Base-by-base conservation (phyloP, 2,888 invertebrate genomes). In the Drosophila heteroneura region DNA sequence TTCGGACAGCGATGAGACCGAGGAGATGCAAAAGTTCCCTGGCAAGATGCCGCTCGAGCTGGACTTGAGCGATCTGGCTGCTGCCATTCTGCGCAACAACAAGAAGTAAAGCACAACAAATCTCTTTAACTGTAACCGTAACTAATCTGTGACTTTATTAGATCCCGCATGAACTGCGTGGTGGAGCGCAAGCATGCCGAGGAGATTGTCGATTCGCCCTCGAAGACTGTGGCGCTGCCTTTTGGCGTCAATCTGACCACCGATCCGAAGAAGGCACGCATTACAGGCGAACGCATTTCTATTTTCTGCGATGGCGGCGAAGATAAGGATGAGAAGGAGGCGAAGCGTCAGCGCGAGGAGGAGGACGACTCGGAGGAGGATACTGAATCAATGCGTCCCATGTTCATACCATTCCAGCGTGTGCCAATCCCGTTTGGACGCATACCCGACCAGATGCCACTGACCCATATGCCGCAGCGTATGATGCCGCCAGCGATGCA, bases 161-260 rank as follows among this genome's bases (percentile, higher is more conserved):
- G 95, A 92, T 97, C 97, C 70, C 96, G 96, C 93, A 97, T 98
- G 96, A 98, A 98, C 94, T 98, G 98, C 93, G 95, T 98, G 30
- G 97, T 98, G 51, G 98, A 98, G 93, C 96, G 97, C 92, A 96
- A 97, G 83, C 96, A 96, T 79, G 95, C 96, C 61, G 97, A 97
- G 90, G 97, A 98, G 92, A 95, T 97, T 35, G 96, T 97, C 88
- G 97, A 97, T 81, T 96, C 96, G 78, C 96, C 96, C 88, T 94
- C 96, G 0, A 95, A 95, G 92, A 95, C 95, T 7, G 93, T 96
- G 52, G 94, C 95, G 60, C 93, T 96, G 73, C 95, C 96, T 28
- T 96, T 96, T 90, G 96, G 96, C 76, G 93, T 96, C 59, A 96
- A 96, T 89, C 92, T 96, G 77, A 95, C 95, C 74, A 96, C 96